Percentiles rank a stretch among this genome's conserved stretches.
Evolutionary conservation across 1,140 invertebrate species (phyloP).

Genomic region (Cheumatopsyche charites): DNA sequence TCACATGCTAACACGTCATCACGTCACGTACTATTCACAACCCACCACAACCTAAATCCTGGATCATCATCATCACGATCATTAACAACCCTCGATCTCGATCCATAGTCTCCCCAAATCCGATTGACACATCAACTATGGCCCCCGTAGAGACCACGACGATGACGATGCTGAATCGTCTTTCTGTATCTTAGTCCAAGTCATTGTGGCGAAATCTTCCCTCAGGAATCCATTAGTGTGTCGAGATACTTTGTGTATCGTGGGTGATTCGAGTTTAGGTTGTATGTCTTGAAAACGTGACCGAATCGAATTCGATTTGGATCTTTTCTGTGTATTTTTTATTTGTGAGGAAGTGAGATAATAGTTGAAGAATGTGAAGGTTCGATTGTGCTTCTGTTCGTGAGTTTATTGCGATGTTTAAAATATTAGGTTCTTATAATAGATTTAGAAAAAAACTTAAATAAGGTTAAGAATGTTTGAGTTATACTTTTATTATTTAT

Average conservation of each 20-base stretch:
- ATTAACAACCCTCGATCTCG: neutral
- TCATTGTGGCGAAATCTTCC: conserved; percentile 35
- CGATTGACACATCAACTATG: neutral
- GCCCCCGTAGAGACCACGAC: neutral
- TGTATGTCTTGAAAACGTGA: neutral
- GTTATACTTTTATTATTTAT: too few relatives aligned
- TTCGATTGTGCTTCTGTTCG: too few relatives aligned
- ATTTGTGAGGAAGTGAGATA: too few relatives aligned
- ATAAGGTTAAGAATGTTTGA: too few relatives aligned
- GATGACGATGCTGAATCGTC: conserved; percentile 24
- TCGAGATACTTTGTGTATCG: neutral
- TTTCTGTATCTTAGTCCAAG: too few relatives aligned
- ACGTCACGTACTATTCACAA: neutral
- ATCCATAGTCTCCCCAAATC: neutral
- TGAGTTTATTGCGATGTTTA: too few relatives aligned
- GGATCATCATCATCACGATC: neutral
- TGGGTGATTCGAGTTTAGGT: neutral
- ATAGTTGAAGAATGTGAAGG: too few relatives aligned
- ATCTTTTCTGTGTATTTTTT: too few relatives aligned
- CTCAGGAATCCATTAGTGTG: conserved; percentile 27
- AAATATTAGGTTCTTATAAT: too few relatives aligned
- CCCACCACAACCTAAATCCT: neutral
- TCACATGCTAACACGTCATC: conserved; percentile 9
- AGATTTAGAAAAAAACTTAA: too few relatives aligned
- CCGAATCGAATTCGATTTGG: conserved; percentile 1